Percentiles rank a stretch among this genome's conserved stretches.
These are phyloP conservation scores for Hemithea aestivaria DNA, from an alignment of 2,888 invertebrate genomes.

Conservation along the genomic window DNA sequence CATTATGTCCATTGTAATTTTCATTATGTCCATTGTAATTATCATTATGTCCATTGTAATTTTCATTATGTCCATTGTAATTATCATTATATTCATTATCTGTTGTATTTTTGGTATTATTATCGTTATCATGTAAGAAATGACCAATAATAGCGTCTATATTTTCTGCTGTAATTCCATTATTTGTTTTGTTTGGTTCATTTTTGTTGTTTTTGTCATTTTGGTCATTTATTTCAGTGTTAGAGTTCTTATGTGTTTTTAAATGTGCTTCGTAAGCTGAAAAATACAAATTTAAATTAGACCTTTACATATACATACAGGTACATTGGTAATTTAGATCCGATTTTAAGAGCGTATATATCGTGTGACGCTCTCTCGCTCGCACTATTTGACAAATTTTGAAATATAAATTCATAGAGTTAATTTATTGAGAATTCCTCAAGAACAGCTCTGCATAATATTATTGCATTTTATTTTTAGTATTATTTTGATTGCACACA, in stretches of 20 bases:
- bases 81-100: neutral
- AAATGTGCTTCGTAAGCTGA: constrained; percentile 60
- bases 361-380: too few species aligned
- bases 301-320: too few species aligned
- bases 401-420: too few species aligned
- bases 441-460: too few species aligned
- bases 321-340: too few species aligned
- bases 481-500: too few species aligned
- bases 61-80: neutral
- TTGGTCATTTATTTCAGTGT: constrained; percentile 19
- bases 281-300: constrained; percentile 33
- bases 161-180: constrained; percentile 25
- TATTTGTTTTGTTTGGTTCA: constrained; percentile 34
- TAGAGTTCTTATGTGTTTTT: constrained; percentile 31
- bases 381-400: too few species aligned
- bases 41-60: neutral
- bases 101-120: neutral
- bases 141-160: constrained; percentile 18
- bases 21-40: neutral
- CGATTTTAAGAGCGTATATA: too few species aligned
- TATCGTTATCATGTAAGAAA: constrained; percentile 1
- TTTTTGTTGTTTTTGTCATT: constrained; percentile 12
- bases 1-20: neutral
- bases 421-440: too few species aligned
- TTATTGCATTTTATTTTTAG: too few species aligned